Conservation (phyloP, 2,888 invertebrate genomes). For the Tridacna crocea region DNA sequence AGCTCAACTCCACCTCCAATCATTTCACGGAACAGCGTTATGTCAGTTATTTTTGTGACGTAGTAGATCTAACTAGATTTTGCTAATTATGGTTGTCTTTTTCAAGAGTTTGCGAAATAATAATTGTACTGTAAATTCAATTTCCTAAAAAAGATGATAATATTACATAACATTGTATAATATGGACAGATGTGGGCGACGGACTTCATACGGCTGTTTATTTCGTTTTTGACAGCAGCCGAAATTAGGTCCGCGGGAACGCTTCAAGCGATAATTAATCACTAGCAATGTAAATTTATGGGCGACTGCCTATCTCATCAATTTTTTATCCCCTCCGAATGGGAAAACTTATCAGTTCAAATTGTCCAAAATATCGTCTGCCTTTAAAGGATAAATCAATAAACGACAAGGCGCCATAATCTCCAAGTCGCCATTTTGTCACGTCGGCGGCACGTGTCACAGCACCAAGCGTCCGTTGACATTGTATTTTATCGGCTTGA, state of each 20-base stretch:
- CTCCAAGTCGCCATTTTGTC: constrained; percentile 19
- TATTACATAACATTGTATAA: too few relatives aligned
- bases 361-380: constrained; percentile 17
- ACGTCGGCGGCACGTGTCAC: constrained; percentile 16
- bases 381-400: constrained; percentile 15
- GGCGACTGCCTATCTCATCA: constrained; percentile 24
- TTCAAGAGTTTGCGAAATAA: too few relatives aligned
- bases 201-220: constrained; percentile 12
- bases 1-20: too few relatives aligned
- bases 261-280: constrained; percentile 26
- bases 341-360: constrained; percentile 14
- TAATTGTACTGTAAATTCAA: too few relatives aligned
- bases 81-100: too few relatives aligned
- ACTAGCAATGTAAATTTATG: constrained; percentile 24
- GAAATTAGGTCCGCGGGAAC: constrained; percentile 8
- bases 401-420: constrained; percentile 10
- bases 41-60: too few relatives aligned
- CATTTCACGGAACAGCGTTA: too few relatives aligned
- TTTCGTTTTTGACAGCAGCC: constrained; percentile 21
- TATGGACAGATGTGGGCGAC: too few relatives aligned
- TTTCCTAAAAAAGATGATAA: too few relatives aligned
- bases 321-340: constrained; percentile 18
- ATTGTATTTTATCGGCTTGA: constrained; percentile 18
- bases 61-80: too few relatives aligned
- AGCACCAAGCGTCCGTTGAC: background rate